A percentile compares a stretch with the other conserved stretches of the same genome.
These are phyloP conservation scores for Meteorus cinctellus DNA, from an alignment of 2,888 invertebrate species.

Conservation along the genomic window DNA sequence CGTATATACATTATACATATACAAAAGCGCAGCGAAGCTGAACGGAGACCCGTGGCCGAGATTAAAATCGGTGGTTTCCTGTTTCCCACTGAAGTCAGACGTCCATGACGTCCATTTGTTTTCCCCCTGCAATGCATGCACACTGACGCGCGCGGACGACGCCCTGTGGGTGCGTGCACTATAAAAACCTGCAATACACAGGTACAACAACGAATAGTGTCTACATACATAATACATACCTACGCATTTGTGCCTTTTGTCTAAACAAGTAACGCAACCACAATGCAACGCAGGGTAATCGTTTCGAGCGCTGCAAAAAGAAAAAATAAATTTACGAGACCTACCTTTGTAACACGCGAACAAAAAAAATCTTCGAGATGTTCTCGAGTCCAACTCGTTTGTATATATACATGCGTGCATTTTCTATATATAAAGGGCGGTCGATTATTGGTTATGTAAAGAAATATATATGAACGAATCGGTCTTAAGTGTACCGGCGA, in stretches of 20 bases:
- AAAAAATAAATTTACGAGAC: conserved; percentile 3
- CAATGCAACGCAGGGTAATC: conserved; percentile 19
- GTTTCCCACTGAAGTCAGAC: conserved; percentile 62
- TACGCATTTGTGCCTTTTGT: neutral
- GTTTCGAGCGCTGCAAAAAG: neutral
- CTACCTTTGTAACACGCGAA: neutral
- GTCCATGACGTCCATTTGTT: conserved; percentile 59
- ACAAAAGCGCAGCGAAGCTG: conserved; percentile 26
- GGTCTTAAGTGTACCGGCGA: neutral
- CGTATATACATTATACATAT: conserved; percentile 16
- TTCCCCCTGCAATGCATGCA: conserved; percentile 39
- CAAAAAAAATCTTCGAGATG: neutral
- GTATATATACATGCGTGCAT: neutral
- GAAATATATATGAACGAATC: neutral
- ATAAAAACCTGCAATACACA: neutral
- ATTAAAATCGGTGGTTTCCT: conserved; percentile 64
- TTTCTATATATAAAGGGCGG: neutral
- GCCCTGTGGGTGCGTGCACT: conserved; percentile 24
- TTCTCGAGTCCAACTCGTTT: neutral
- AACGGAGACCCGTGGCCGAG: conserved; percentile 47
- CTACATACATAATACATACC: neutral
- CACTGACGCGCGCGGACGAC: conserved; percentile 22
- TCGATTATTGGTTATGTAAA: conserved; percentile 4
- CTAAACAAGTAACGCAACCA: neutral
- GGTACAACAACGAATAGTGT: neutral